A percentile compares a stretch with the other conserved stretches of the same genome.
Conservation (phyloP, 2,113 vertebrate genomes). For the Rhinolophus sinicus region DNA sequence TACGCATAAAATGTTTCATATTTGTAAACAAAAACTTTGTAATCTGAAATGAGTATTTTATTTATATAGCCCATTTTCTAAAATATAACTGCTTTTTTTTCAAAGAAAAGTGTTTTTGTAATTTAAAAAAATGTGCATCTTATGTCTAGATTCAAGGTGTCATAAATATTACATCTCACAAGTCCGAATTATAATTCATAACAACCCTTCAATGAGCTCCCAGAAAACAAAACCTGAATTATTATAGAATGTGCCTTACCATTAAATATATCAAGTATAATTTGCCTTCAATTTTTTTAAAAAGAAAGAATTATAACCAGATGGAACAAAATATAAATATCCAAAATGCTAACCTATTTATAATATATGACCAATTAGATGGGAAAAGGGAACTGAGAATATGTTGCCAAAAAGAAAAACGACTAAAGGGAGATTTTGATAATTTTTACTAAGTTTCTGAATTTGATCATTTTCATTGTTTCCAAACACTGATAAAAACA, state of each 20-base stretch:
- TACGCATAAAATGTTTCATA: background rate
- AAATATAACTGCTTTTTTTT: background rate
- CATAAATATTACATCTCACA: slow-evolving; percentile 8
- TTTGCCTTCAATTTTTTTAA: slow-evolving; percentile 47
- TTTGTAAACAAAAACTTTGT: slow-evolving; percentile 9
- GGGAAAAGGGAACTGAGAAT: slow-evolving; percentile 72
- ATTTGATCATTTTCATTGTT: slow-evolving; percentile 41
- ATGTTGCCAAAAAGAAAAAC: slow-evolving; percentile 53
- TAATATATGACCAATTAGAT: slow-evolving; percentile 63
- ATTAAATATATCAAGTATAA: slow-evolving; percentile 38
- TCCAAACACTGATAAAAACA: slow-evolving; percentile 25
- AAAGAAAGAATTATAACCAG: slow-evolving; percentile 46
- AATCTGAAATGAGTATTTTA: background rate
- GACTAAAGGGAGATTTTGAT: slow-evolving; percentile 78
- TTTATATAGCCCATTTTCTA: background rate
- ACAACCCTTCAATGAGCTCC: background rate
- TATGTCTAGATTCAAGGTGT: background rate
- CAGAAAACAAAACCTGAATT: slow-evolving; percentile 20
- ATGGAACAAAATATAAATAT: slow-evolving; percentile 59
- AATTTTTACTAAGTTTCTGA: slow-evolving; percentile 67
- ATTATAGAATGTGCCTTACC: background rate
- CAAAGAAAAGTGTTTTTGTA: background rate
- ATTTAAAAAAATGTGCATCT: background rate
- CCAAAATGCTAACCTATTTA: slow-evolving; percentile 72
- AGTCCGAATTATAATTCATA: slow-evolving; percentile 7